Conservation (phyloP, 2,888 invertebrate species). For the Acanthoscelides obtectus region DNA sequence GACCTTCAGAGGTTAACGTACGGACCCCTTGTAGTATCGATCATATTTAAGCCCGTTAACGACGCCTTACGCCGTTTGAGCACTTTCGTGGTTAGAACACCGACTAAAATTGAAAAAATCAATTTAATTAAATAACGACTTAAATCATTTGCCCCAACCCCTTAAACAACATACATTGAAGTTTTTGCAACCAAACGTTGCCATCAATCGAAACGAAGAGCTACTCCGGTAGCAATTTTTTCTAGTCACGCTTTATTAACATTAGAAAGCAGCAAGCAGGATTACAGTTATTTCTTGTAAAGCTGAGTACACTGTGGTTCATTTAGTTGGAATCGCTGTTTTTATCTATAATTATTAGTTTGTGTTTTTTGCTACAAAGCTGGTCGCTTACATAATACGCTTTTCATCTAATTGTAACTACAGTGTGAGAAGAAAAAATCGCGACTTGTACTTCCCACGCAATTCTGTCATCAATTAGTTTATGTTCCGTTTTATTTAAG, state of each 20-base stretch:
- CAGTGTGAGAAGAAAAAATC: too few species aligned
- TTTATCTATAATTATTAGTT: background rate
- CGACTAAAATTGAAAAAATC: too few species aligned
- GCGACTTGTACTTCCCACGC: too few species aligned
- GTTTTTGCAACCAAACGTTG: too few species aligned
- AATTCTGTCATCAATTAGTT: too few species aligned
- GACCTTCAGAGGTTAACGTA: background rate
- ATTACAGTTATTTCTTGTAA: background rate
- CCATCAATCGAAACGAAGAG: background rate
- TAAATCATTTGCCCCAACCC: too few species aligned
- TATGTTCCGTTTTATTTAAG: too few species aligned
- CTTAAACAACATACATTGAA: too few species aligned
- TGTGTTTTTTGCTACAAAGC: background rate
- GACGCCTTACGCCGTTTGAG: background rate
- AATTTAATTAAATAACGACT: too few species aligned
- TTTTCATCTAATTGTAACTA: background rate
- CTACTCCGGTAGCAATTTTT: background rate
- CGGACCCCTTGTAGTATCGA: background rate
- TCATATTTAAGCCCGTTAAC: background rate
- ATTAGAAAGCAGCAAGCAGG: background rate
- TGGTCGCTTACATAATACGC: background rate
- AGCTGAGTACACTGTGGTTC: background rate
- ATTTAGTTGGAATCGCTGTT: background rate
- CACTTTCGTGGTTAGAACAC: too few species aligned
- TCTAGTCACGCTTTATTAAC: background rate